A percentile compares a stretch with the other conserved stretches of the same genome.
phyloP scores from a whole-genome alignment of 2,113 vertebrate species.

The Spea multiplicata region DNA sequence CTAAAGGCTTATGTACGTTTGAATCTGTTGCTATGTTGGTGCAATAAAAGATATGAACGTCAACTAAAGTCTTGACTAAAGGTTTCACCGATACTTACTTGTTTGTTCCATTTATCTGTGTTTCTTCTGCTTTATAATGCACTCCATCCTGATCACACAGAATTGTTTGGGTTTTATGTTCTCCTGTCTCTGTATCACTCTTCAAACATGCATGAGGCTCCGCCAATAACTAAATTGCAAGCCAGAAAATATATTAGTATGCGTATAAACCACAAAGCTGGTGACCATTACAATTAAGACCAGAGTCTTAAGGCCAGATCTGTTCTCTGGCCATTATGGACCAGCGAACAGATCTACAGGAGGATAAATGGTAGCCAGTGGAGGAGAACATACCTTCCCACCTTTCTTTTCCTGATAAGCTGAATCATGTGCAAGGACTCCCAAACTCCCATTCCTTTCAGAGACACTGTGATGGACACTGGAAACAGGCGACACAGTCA shows the following conservation, averaged over 20 bases:
- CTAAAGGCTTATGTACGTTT: no score
- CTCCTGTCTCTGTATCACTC: not conserved
- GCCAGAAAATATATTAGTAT: not conserved
- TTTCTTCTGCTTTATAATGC: not conserved
- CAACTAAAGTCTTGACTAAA: no score
- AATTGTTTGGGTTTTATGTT: not conserved
- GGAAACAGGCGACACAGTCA: conserved; percentile 74
- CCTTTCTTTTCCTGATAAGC: not conserved
- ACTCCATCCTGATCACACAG: not conserved
- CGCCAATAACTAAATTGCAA: not conserved
- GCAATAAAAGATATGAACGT: no score
- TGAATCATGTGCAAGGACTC: not conserved
- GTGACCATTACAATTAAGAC: no score
- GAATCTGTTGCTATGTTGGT: no score
- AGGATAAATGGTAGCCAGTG: no score
- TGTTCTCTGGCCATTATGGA: no score
- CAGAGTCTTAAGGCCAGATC: no score
- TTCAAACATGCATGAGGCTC: not conserved
- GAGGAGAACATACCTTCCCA: not conserved
- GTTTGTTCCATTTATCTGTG: not conserved
- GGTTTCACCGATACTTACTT: conserved; percentile 2
- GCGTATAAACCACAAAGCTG: no score
- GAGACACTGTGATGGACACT: conserved; percentile 65
- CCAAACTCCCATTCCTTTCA: conserved; percentile 62
- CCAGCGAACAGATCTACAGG: no score